These are phyloP conservation scores for Peromyscus polionotus DNA, from an alignment of 2,113 vertebrate genomes.

Conservation along the genomic window DNA sequence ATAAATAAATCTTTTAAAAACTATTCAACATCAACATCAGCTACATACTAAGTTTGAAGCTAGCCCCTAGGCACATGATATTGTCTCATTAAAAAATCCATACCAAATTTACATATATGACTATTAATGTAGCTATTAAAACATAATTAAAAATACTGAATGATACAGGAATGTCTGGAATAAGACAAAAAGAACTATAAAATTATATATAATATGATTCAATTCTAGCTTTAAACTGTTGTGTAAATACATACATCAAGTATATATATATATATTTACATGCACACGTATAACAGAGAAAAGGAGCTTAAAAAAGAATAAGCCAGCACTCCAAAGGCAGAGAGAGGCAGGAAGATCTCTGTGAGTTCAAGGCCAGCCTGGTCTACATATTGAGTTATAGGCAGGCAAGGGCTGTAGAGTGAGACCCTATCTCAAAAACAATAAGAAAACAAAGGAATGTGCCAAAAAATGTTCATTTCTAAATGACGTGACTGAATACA, in stretches of 20 bases:
- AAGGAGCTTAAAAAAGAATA: not conserved
- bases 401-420: not conserved
- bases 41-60: not conserved
- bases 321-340: not conserved
- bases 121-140: slow-evolving; percentile 23
- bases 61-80: not conserved
- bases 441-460: not conserved
- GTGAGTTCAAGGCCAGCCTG: not conserved
- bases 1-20: not conserved
- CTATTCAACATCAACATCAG: not conserved
- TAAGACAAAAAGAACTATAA: slow-evolving; percentile 6
- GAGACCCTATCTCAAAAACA: not conserved
- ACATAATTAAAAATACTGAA: slow-evolving; percentile 40
- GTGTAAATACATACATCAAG: not conserved
- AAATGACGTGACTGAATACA: not conserved
- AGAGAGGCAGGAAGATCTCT: not conserved
- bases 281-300: not conserved
- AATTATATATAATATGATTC: not conserved
- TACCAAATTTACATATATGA: slow-evolving; percentile 17
- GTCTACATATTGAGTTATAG: not conserved
- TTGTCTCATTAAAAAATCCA: not conserved
- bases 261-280: not conserved
- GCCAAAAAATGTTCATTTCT: not conserved
- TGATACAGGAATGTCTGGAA: not conserved
- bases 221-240: slow-evolving; percentile 28